Percentiles rank a stretch among this genome's conserved stretches.
Evolutionary conservation across 92 coral and sea anemone genomes (phyloP).

Genomic region (Paramuricea clavata): DNA sequence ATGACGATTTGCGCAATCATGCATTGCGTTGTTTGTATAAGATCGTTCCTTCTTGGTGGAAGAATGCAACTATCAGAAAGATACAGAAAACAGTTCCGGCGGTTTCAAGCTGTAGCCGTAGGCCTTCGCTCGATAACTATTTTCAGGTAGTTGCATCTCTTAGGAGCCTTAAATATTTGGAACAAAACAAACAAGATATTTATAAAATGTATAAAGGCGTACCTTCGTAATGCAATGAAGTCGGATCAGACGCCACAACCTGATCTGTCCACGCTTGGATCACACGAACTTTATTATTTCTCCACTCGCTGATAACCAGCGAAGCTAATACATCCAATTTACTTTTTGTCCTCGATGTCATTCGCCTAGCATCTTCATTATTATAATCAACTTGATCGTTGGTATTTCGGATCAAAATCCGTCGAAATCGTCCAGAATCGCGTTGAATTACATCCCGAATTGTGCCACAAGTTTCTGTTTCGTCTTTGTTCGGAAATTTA

Average conservation of each 20-base stretch:
- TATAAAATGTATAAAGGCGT: constrained; percentile 1
- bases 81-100: no score
- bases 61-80: neutral
- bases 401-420: constrained; percentile 85
- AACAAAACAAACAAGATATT: neutral
- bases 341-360: constrained; percentile 92
- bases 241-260: constrained; percentile 47
- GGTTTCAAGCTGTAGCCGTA: no score
- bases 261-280: constrained; percentile 93
- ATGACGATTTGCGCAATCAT: neutral
- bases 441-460: constrained; percentile 89
- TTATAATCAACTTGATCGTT: constrained; percentile 71
- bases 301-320: constrained; percentile 74
- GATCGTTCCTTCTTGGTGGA: neutral
- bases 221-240: constrained; percentile 96
- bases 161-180: neutral
- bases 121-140: no score
- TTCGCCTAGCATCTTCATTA: constrained; percentile 86
- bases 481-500: constrained; percentile 72
- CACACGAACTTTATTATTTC: constrained; percentile 62
- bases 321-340: constrained; percentile 89
- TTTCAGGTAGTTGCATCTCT: neutral
- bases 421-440: constrained; percentile 85
- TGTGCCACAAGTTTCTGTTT: constrained; percentile 81
- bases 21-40: neutral